These are phyloP conservation scores for Chaetodon auriga DNA, from an alignment of 2,113 vertebrate genomes.

Conservation along the genomic window DNA sequence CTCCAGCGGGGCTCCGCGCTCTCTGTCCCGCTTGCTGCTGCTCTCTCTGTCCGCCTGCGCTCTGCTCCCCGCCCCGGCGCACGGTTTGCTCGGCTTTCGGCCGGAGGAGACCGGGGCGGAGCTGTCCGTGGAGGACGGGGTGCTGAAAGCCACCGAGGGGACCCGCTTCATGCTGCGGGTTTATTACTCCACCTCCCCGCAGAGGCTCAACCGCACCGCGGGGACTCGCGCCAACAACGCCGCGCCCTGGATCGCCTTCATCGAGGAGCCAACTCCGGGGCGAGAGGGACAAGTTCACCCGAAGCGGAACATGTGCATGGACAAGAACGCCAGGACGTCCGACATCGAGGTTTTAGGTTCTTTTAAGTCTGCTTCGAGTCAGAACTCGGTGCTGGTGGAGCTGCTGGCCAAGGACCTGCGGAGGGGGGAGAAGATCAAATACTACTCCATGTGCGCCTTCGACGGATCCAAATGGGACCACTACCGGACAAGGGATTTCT, in stretches of 20 bases:
- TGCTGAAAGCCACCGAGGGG: conserved; percentile 92
- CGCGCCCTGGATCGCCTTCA: conserved; percentile 89
- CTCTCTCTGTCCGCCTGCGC: conserved; percentile 82
- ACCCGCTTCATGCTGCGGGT: conserved; percentile 92
- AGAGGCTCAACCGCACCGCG: conserved; percentile 79
- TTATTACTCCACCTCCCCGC: conserved; percentile 84
- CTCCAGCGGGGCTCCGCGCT: conserved; percentile 59
- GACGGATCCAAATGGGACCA: conserved; percentile 92
- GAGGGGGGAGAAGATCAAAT: conserved; percentile 87
- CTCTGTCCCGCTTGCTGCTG: conserved; percentile 80
- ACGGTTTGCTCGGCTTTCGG: conserved; percentile 88
- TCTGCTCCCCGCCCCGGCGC: conserved; percentile 79
- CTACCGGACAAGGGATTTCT: conserved; percentile 90
- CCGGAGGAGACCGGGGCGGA: conserved; percentile 91
- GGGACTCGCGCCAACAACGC: conserved; percentile 75
- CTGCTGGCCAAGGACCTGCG: conserved; percentile 90
- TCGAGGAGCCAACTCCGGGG: conserved; percentile 86
- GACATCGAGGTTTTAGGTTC: conserved; percentile 92
- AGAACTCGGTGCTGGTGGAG: conserved; percentile 91
- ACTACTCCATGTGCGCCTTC: conserved; percentile 93
- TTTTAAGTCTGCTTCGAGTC: conserved; percentile 86
- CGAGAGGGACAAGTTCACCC: conserved; percentile 82
- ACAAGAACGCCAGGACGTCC: conserved; percentile 89
- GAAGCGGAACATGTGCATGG: conserved; percentile 85
- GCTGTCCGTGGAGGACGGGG: conserved; percentile 90